Conservation (phyloP, 2,888 invertebrate species). For the Hydriomena furcata region DNA sequence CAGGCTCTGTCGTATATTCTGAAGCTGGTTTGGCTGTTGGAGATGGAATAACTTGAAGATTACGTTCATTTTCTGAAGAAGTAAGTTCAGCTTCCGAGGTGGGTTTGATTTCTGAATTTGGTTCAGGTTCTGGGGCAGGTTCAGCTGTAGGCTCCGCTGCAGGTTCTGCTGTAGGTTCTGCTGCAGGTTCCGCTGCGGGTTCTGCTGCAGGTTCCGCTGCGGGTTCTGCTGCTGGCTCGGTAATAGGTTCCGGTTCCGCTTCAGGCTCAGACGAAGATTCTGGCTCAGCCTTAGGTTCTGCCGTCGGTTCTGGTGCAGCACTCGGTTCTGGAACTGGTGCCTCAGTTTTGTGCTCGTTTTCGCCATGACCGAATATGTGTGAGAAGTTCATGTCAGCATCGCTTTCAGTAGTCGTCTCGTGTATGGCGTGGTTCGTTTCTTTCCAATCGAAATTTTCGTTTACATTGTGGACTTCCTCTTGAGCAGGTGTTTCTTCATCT, state of each 20-base stretch:
- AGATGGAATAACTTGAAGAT: slow-evolving; percentile 18
- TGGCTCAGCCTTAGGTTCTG: slow-evolving; percentile 40
- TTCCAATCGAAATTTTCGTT: slow-evolving; percentile 62
- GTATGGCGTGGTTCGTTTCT: slow-evolving; percentile 49
- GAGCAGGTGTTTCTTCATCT: slow-evolving; percentile 52
- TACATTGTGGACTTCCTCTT: slow-evolving; percentile 41
- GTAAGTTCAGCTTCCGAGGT: slow-evolving; percentile 28
- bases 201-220: slow-evolving; percentile 26
- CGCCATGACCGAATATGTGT: slow-evolving; percentile 58
- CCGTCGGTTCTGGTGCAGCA: slow-evolving; percentile 29
- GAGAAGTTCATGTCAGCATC: slow-evolving; percentile 59
- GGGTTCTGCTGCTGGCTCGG: slow-evolving; percentile 39
- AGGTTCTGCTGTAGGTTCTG: slow-evolving; percentile 29
- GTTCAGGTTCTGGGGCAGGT: slow-evolving; percentile 40
- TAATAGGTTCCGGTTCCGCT: slow-evolving; percentile 37
- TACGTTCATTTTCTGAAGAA: slow-evolving; percentile 8
- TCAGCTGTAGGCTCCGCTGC: slow-evolving; percentile 39
- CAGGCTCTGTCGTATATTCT: slow-evolving; percentile 39
- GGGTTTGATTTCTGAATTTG: slow-evolving; percentile 36
- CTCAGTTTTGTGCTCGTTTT: slow-evolving; percentile 41
- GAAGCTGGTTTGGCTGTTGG: slow-evolving; percentile 40
- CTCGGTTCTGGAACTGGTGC: slow-evolving; percentile 33
- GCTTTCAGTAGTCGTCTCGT: slow-evolving; percentile 57
- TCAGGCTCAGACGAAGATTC: slow-evolving; percentile 44
- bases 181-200: slow-evolving; percentile 24